phyloP scores from a whole-genome alignment of 2,797 vertebrate genomes.

The Hydrocynus forskahlii region DNA sequence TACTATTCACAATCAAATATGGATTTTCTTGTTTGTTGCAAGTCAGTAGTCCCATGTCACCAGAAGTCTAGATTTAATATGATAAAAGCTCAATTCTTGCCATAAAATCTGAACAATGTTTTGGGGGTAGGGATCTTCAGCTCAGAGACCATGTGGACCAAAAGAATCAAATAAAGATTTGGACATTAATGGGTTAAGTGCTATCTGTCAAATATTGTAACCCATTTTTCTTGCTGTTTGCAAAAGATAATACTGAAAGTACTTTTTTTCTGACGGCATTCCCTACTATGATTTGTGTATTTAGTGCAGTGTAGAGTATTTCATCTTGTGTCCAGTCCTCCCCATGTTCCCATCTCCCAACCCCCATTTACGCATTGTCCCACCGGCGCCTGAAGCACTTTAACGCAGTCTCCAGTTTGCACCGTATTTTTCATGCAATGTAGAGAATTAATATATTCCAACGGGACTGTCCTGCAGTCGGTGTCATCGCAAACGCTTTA shows the following conservation, averaged over 20 bases:
- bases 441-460: too few relatives aligned
- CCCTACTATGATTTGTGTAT: background rate
- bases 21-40: background rate
- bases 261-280: background rate
- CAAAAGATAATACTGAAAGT: background rate
- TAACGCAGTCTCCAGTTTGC: background rate
- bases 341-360: background rate
- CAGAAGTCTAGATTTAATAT: background rate
- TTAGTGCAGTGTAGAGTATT: background rate
- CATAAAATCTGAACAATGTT: background rate
- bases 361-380: background rate
- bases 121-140: background rate
- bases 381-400: background rate
- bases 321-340: background rate
- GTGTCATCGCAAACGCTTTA: too few relatives aligned
- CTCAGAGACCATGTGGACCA: background rate
- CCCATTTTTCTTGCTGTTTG: background rate
- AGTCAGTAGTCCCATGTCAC: background rate
- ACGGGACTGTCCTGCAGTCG: too few relatives aligned
- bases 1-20: background rate
- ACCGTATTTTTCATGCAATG: background rate
- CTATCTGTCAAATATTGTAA: background rate
- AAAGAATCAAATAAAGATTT: background rate
- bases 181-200: background rate
- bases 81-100: background rate